phyloP scores from a whole-genome alignment of 2,888 invertebrate species.

The Campopleginae sp. region DNA sequence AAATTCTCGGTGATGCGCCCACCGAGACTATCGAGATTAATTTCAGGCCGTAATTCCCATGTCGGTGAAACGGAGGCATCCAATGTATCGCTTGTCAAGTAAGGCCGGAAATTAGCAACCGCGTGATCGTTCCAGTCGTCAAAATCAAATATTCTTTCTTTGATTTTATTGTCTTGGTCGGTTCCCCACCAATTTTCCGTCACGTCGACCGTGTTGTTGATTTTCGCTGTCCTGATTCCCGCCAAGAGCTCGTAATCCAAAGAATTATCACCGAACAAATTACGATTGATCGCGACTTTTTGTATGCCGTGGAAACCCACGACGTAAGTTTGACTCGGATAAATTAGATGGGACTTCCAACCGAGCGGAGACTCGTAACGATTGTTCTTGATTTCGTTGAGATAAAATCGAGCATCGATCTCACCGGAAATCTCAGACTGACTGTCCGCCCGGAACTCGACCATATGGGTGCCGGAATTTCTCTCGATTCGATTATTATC shows the following conservation, averaged over 20 bases:
- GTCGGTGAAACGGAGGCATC: constrained; percentile 91
- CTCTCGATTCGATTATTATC: constrained; percentile 91
- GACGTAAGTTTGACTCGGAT: constrained; percentile 89
- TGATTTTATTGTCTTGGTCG: constrained; percentile 89
- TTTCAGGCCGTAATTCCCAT: constrained; percentile 85
- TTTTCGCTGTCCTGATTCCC: constrained; percentile 94
- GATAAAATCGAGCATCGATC: constrained; percentile 91
- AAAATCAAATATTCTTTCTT: constrained; percentile 96
- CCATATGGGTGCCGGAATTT: constrained; percentile 93
- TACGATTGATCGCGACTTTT: constrained; percentile 95
- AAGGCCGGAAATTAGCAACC: constrained; percentile 95
- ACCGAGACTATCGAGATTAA: constrained; percentile 89
- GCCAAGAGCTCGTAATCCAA: constrained; percentile 96
- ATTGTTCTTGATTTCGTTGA: constrained; percentile 92
- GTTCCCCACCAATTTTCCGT: constrained; percentile 99
- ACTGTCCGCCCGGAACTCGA: constrained; percentile 95
- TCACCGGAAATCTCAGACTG: constrained; percentile 96
- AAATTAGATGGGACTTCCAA: constrained; percentile 81
- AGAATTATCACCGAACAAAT: constrained; percentile 93
- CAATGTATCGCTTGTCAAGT: constrained; percentile 91
- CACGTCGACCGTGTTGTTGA: constrained; percentile 94
- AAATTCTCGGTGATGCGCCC: constrained; percentile 90
- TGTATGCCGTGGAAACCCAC: constrained; percentile 97
- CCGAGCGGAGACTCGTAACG: constrained; percentile 80
- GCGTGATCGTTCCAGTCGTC: constrained; percentile 99